Evolutionary conservation across 2,888 invertebrate species (phyloP).

Genomic region (Metellina segmentata): DNA sequence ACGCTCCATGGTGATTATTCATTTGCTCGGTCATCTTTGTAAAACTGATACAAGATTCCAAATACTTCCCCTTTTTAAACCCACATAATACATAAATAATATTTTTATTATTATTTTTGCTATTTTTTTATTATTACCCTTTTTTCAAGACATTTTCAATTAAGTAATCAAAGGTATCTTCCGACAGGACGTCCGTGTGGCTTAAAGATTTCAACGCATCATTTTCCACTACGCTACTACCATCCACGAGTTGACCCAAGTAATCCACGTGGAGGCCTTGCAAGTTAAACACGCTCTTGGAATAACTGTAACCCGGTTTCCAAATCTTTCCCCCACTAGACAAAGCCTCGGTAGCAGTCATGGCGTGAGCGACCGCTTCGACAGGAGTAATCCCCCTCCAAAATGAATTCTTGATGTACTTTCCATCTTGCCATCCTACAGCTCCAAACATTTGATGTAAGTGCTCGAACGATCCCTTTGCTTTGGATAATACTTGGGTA

Average conservation of each 20-base stretch:
- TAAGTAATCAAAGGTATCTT: not conserved
- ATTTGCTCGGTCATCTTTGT: not conserved
- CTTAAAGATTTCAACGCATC: conserved; percentile 10
- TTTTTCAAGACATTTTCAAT: no score
- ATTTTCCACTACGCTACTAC: not conserved
- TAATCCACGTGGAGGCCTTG: not conserved
- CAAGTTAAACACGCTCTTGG: not conserved
- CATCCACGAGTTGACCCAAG: not conserved
- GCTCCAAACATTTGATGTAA: not conserved
- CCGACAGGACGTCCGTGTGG: conserved; percentile 34
- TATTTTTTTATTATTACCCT: not conserved
- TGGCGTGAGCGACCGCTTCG: not conserved
- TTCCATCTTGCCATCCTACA: not conserved
- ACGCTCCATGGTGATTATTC: not conserved
- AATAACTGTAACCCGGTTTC: not conserved
- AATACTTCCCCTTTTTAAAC: no score
- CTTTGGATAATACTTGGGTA: no score
- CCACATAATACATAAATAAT: no score
- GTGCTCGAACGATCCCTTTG: no score
- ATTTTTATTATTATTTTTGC: not conserved
- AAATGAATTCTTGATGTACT: not conserved
- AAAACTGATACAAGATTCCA: not conserved
- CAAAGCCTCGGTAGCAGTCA: not conserved
- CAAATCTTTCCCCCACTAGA: no score
- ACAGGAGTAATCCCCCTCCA: not conserved